phyloP scores from a whole-genome alignment of 2,113 vertebrate species.

The Seriola aureovittata region DNA sequence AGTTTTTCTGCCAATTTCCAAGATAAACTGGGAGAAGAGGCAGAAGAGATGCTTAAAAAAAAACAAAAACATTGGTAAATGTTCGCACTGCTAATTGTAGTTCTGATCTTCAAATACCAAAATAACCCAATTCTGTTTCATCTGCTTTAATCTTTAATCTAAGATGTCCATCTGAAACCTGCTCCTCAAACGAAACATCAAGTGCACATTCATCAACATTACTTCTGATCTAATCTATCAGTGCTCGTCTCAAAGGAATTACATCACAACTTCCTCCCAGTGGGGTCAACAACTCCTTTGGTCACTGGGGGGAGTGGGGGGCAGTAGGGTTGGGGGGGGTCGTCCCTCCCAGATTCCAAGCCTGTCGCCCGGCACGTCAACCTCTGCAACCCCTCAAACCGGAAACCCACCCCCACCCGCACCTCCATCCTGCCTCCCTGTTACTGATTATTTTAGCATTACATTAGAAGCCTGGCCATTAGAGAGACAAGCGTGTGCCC shows the following conservation, averaged over 20 bases:
- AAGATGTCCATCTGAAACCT: neutral
- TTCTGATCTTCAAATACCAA: too few species aligned
- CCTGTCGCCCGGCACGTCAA: constrained; percentile 18
- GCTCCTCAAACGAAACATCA: constrained; percentile 30
- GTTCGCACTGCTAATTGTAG: too few species aligned
- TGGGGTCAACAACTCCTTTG: constrained; percentile 32
- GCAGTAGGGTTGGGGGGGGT: neutral
- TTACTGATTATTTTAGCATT: constrained; percentile 73
- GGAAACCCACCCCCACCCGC: constrained; percentile 41
- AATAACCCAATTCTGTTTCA: too few species aligned
- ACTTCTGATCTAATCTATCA: constrained; percentile 44
- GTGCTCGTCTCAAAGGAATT: constrained; percentile 48
- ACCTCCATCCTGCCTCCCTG: constrained; percentile 1
- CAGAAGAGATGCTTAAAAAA: too few species aligned
- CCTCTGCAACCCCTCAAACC: constrained; percentile 42
- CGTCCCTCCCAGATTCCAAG: constrained; percentile 45
- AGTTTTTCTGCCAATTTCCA: too few species aligned
- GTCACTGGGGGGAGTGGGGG: constrained; percentile 25
- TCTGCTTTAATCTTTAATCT: constrained; percentile 1
- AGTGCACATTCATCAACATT: constrained; percentile 25
- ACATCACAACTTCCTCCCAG: constrained; percentile 70
- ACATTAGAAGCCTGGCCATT: constrained; percentile 72
- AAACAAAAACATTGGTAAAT: too few species aligned
- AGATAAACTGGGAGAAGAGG: too few species aligned
- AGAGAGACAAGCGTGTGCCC: constrained; percentile 25